phyloP scores from a whole-genome alignment of 2,888 invertebrate species.

The Chrysopilus asiliformis region DNA sequence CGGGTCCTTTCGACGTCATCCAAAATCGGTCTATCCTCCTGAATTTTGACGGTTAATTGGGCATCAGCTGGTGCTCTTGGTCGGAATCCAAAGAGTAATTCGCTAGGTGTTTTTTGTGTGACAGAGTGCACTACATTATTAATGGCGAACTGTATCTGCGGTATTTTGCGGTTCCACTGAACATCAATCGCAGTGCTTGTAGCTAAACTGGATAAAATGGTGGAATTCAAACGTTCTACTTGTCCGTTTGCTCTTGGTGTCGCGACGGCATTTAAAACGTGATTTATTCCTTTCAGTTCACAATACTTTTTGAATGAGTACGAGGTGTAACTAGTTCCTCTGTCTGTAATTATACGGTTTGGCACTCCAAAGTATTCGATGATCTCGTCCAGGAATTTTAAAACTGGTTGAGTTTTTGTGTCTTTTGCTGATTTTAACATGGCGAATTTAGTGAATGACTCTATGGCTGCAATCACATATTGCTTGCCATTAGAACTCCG shows the following conservation, averaged over 20 bases:
- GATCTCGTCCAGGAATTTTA: too few relatives aligned
- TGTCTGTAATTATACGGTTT: not conserved
- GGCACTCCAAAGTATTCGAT: not conserved
- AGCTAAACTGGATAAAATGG: not conserved
- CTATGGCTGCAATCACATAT: not conserved
- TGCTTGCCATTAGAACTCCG: not conserved
- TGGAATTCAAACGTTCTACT: conserved; percentile 7
- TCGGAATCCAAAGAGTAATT: too few relatives aligned
- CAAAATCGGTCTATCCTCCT: not conserved
- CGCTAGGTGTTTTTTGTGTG: not conserved
- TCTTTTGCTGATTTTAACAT: too few relatives aligned
- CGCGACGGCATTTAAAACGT: not conserved
- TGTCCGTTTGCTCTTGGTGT: conserved; percentile 6
- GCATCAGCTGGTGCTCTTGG: too few relatives aligned
- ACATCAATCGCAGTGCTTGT: too few relatives aligned
- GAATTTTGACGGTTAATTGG: too few relatives aligned
- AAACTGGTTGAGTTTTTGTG: too few relatives aligned
- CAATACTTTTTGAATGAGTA: not conserved
- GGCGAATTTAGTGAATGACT: too few relatives aligned
- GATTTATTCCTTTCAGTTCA: conserved; percentile 1
- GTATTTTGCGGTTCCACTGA: too few relatives aligned
- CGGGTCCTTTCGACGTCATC: not conserved
- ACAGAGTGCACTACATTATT: not conserved
- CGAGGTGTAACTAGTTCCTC: too few relatives aligned
- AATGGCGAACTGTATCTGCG: too few relatives aligned